Percentiles rank a stretch among this genome's conserved stretches.
phyloP scores from a whole-genome alignment of 2,113 vertebrate species.

The Syngnathus floridae region DNA sequence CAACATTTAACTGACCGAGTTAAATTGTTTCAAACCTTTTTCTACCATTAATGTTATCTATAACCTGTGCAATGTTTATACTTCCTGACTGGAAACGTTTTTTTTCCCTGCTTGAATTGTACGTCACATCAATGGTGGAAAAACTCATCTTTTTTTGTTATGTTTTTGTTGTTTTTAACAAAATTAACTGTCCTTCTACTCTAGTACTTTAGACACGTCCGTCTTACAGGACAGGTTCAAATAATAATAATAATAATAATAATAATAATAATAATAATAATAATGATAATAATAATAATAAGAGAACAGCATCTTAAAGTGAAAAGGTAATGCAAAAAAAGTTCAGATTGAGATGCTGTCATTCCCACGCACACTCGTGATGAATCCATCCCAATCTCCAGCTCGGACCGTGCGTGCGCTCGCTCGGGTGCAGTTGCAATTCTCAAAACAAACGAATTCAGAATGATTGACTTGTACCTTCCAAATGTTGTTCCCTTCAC shows the following conservation, averaged over 20 bases:
- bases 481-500: constrained; percentile 84
- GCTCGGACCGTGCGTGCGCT: neutral
- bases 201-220: neutral
- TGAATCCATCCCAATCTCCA: neutral
- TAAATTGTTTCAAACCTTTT: too few relatives aligned
- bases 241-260: neutral
- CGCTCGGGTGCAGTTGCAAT: neutral
- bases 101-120: too few relatives aligned
- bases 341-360: neutral
- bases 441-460: neutral
- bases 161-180: neutral
- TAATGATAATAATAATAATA: neutral
- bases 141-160: neutral
- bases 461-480: constrained; percentile 68
- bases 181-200: neutral
- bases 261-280: neutral
- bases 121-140: too few relatives aligned
- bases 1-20: too few relatives aligned
- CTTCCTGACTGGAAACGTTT: too few relatives aligned
- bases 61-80: too few relatives aligned
- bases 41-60: too few relatives aligned
- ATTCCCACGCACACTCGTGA: constrained; percentile 15
- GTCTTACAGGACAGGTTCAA: neutral
- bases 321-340: neutral
- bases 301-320: neutral